These are phyloP conservation scores for Agrotis exclamationis DNA, from an alignment of 2,888 invertebrate species.

Conservation along the genomic window DNA sequence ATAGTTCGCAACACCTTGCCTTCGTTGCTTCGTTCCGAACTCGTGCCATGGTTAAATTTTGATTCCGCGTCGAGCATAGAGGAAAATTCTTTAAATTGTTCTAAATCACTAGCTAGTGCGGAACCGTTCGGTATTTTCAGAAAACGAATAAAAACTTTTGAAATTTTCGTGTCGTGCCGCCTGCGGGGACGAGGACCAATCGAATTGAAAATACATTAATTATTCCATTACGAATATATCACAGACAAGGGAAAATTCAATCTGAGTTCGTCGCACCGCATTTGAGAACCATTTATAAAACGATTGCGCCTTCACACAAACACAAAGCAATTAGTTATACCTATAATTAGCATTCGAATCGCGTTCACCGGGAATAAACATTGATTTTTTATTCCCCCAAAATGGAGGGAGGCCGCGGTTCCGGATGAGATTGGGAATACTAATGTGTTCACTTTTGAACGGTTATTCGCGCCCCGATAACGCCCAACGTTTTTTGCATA, in stretches of 20 bases:
- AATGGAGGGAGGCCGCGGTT: constrained; percentile 83
- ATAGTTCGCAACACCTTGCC: constrained; percentile 84
- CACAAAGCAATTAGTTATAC: constrained; percentile 88
- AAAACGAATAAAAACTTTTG: constrained; percentile 22
- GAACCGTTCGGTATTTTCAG: constrained; percentile 15
- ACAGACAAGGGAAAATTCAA: constrained; percentile 71
- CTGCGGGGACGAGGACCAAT: constrained; percentile 47
- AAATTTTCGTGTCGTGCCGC: constrained; percentile 19
- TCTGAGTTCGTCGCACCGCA: constrained; percentile 66
- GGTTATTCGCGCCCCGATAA: constrained; percentile 89
- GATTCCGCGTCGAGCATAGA: constrained; percentile 54
- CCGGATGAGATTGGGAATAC: constrained; percentile 86
- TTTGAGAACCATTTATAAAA: constrained; percentile 75
- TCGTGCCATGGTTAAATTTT: constrained; percentile 63
- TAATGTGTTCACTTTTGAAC: constrained; percentile 90
- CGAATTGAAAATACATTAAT: constrained; percentile 69
- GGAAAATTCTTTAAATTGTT: constrained; percentile 57
- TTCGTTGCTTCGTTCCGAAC: constrained; percentile 65
- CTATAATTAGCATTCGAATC: constrained; percentile 89
- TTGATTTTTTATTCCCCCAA: constrained; percentile 91
- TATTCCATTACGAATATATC: constrained; percentile 66
- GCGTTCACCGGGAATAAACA: constrained; percentile 89
- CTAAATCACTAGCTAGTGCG: constrained; percentile 14
- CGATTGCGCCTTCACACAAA: constrained; percentile 81
- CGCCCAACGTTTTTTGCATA: constrained; percentile 91